Evolutionary conservation across 2,888 invertebrate species (phyloP), one percentile per base, ranked within the genome.

Genomic region (Agonopterix alstromeriana): DNA sequence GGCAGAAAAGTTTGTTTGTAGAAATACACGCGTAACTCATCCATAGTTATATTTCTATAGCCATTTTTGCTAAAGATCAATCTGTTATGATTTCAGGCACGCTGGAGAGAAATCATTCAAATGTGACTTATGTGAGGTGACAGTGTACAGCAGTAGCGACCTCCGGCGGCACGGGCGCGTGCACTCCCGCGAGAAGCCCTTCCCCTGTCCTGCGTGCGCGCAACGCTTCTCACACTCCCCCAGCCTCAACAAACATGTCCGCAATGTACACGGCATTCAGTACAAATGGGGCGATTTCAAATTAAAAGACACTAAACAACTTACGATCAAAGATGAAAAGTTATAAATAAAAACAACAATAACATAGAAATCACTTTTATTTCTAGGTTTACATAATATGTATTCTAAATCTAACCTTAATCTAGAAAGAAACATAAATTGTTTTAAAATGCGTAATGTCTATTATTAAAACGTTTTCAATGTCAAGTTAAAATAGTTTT

Each of bases 231-330:
- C 77, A 12, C 82, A 86, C 49, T 87, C 87, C 51, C 73, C 82
- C 12, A 86, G 85, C 53, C 69, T 89, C 2, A 89, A 88, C 58
- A 88, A 84, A 61, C 89, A 89, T 54, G 83, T 89, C 80, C 72
- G 71, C 38, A 74, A 71, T 35, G 67, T 82, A 1, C 89, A 89
- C 59, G 78, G 82, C 17, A 63, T 85, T 10, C 65, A 75, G 35
- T 86, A 77, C 55, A 83, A 80, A 60, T 85, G 88, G 82, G 70
- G 73, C 42, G 76, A 84, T 52, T 61, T 65, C 38, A 77, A 67
- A 48, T 53, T 49, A n/a, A n/a, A n/a, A 38, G 10, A 38, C 9
- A 38, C 10, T n/a, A 38, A 38, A 38, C 9, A 38, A 38, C 38
- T 38, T 5, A 27, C 27, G 1, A 27, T 27, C 2, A 27, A 27